A percentile compares a stretch with the other conserved stretches of the same genome.
These are phyloP conservation scores for Chloropsis hardwickii DNA, from an alignment of 2,113 vertebrate genomes.

Conservation along the genomic window DNA sequence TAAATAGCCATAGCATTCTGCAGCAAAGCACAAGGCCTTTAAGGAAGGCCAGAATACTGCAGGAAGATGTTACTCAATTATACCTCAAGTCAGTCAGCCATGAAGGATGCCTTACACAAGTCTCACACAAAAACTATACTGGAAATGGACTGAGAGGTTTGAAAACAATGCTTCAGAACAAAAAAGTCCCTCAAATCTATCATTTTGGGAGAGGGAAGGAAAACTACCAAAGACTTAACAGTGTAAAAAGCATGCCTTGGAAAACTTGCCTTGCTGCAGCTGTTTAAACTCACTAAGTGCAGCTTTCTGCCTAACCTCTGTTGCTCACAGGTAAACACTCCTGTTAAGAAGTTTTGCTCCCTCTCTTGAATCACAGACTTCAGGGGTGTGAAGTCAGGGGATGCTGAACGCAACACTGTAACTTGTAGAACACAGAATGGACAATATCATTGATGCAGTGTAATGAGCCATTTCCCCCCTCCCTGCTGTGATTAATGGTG, in stretches of 20 bases:
- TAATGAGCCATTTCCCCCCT: not conserved
- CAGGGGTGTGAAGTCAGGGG: not conserved
- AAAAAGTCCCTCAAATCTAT: not conserved
- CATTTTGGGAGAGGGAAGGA: not conserved
- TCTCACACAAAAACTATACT: not conserved
- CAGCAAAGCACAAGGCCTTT: not conserved
- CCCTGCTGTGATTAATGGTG: slow-evolving; percentile 13
- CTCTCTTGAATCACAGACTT: not conserved
- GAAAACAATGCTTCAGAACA: not conserved
- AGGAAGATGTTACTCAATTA: not conserved
- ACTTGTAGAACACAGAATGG: not conserved
- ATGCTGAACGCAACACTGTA: not conserved
- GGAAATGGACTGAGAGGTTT: not conserved
- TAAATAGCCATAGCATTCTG: not conserved
- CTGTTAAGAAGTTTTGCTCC: not conserved
- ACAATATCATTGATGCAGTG: not conserved
- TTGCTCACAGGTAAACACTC: not conserved
- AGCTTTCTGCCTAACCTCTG: not conserved
- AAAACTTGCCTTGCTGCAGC: not conserved
- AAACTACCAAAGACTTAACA: not conserved
- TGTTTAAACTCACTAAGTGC: not conserved
- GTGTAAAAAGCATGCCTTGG: not conserved
- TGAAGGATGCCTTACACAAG: not conserved
- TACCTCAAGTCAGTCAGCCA: not conserved
- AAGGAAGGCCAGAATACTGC: not conserved